A percentile compares a stretch with the other conserved stretches of the same genome.
Conservation (phyloP, 2,113 vertebrate species). For the Terrapene triunguis region DNA sequence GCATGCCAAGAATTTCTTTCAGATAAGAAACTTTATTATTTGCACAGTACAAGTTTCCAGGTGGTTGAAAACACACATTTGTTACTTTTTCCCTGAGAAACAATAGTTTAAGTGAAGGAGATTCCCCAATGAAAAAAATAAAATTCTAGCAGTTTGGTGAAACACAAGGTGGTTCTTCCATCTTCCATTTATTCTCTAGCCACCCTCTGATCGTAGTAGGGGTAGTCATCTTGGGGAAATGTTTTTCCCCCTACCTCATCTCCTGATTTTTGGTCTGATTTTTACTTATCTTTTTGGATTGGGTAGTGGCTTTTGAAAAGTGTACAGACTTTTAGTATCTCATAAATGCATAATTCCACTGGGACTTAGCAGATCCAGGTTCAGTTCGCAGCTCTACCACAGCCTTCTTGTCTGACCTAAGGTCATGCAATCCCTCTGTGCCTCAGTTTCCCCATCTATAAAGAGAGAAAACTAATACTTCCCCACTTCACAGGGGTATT, state of each 20-base stretch:
- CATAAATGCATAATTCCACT: background rate
- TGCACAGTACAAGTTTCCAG: background rate
- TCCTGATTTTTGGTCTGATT: background rate
- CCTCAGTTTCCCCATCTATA: background rate
- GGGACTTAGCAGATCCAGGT: background rate
- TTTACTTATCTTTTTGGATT: background rate
- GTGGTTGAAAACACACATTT: background rate
- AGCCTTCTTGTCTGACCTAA: background rate
- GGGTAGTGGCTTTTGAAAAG: background rate
- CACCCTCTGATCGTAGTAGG: background rate
- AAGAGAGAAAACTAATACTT: no score
- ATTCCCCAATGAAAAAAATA: background rate
- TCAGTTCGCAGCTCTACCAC: background rate
- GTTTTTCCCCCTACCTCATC: background rate
- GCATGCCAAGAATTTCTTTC: background rate
- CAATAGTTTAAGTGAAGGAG: background rate
- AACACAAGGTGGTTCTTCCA: background rate
- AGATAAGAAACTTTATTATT: background rate
- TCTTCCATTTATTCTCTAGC: background rate
- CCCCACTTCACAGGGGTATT: no score
- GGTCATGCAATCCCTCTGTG: background rate
- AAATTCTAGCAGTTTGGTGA: background rate
- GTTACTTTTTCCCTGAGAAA: background rate
- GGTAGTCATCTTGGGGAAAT: background rate
- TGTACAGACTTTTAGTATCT: background rate